These are phyloP conservation scores for Trissolcus brochymenae DNA, from an alignment of 2,888 invertebrate genomes.

Conservation along the genomic window DNA sequence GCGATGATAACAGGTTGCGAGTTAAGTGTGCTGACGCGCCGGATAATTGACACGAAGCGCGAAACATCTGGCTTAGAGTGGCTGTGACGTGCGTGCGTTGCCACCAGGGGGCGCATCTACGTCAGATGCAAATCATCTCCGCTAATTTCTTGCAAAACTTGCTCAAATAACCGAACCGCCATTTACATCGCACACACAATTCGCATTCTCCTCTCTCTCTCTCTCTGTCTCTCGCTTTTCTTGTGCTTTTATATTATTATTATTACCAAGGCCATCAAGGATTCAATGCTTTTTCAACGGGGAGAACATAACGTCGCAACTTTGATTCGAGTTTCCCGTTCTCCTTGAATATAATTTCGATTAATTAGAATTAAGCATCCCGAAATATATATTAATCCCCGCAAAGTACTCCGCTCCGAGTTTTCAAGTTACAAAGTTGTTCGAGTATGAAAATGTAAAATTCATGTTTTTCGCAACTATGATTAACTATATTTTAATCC, in stretches of 20 bases:
- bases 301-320: background rate
- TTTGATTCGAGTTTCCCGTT: constrained; percentile 2
- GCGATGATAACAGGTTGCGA: constrained; percentile 40
- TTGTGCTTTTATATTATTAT: constrained; percentile 20
- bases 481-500: too few relatives aligned
- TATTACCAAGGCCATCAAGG: constrained; percentile 19
- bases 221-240: constrained; percentile 18
- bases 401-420: too few relatives aligned
- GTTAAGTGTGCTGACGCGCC: constrained; percentile 39
- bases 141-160: constrained; percentile 74
- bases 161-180: constrained; percentile 40
- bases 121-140: constrained; percentile 75
- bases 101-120: constrained; percentile 65
- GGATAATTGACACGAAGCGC: constrained; percentile 70
- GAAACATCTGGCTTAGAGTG: constrained; percentile 69
- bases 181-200: constrained; percentile 55
- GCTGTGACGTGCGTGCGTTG: constrained; percentile 69
- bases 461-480: too few relatives aligned
- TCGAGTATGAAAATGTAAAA: too few relatives aligned
- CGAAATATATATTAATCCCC: too few relatives aligned
- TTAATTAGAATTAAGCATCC: too few relatives aligned
- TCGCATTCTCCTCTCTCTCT: too few relatives aligned
- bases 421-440: too few relatives aligned
- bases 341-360: constrained; percentile 1
- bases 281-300: constrained; percentile 45